These are phyloP conservation scores for Onychomys arenicola DNA, from an alignment of 2,797 vertebrate species.

Conservation along the genomic window DNA sequence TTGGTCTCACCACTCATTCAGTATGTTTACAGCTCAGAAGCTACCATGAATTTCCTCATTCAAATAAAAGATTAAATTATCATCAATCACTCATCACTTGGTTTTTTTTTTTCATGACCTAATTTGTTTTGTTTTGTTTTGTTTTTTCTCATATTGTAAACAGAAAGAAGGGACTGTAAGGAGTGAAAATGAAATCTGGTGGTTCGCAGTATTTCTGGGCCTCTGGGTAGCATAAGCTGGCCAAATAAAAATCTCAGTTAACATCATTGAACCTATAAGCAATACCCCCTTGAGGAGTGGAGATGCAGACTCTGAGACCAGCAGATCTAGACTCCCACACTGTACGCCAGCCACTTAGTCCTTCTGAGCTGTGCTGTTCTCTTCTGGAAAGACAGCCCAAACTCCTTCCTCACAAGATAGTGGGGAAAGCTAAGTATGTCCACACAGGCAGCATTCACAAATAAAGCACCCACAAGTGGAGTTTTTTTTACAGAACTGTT, in stretches of 20 bases:
- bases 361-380: neutral
- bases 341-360: neutral
- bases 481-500: neutral
- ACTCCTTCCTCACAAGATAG: neutral
- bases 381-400: neutral
- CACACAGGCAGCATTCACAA: neutral
- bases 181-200: conserved; percentile 21
- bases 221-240: neutral
- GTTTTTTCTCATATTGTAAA: neutral
- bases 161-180: conserved; percentile 24
- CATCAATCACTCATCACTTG: neutral
- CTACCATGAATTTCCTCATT: conserved; percentile 20
- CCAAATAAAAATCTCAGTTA: conserved; percentile 20
- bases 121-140: neutral
- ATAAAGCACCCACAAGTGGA: neutral
- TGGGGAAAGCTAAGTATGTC: neutral
- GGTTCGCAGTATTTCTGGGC: neutral
- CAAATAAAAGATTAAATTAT: conserved; percentile 48
- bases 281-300: neutral
- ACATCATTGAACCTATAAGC: neutral
- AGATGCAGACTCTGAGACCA: neutral
- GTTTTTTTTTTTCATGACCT: neutral
- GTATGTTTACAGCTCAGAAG: conserved; percentile 3
- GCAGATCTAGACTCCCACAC: neutral
- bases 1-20: neutral